A percentile compares a stretch with the other conserved stretches of the same genome.
phyloP scores from a whole-genome alignment of 2,113 vertebrate species.

The Vireo altiloquus region DNA sequence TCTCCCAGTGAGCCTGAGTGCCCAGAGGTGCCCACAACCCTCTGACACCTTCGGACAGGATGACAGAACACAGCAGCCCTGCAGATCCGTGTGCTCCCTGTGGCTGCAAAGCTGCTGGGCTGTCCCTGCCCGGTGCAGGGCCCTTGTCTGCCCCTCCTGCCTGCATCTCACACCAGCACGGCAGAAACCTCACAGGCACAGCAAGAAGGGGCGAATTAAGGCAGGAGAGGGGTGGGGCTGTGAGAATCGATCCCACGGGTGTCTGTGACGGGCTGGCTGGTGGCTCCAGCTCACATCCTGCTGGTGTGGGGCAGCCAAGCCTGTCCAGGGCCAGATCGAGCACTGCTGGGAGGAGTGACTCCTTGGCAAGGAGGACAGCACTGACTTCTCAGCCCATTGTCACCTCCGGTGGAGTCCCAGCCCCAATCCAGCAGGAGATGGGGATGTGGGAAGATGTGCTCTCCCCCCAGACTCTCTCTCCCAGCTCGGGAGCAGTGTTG shows the following conservation, averaged over 20 bases:
- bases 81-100: background rate
- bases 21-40: background rate
- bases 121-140: rapidly evolving
- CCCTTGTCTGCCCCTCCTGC: background rate
- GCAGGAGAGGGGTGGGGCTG: background rate
- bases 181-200: background rate
- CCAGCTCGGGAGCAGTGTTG: background rate
- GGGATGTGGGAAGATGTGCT: background rate
- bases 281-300: background rate
- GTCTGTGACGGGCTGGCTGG: background rate
- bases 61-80: background rate
- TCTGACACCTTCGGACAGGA: background rate
- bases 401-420: background rate
- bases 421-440: background rate
- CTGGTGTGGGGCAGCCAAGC: background rate
- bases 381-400: background rate
- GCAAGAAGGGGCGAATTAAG: background rate
- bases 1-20: background rate
- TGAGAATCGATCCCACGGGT: background rate
- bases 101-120: background rate
- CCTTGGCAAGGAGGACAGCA: background rate
- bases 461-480: background rate
- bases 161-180: rapidly evolving
- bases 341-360: no score
- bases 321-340: rapidly evolving